Percentiles rank a stretch among this genome's conserved stretches.
These are phyloP conservation scores for Melolontha melolontha DNA, from an alignment of 2,888 invertebrate species.

Conservation along the genomic window DNA sequence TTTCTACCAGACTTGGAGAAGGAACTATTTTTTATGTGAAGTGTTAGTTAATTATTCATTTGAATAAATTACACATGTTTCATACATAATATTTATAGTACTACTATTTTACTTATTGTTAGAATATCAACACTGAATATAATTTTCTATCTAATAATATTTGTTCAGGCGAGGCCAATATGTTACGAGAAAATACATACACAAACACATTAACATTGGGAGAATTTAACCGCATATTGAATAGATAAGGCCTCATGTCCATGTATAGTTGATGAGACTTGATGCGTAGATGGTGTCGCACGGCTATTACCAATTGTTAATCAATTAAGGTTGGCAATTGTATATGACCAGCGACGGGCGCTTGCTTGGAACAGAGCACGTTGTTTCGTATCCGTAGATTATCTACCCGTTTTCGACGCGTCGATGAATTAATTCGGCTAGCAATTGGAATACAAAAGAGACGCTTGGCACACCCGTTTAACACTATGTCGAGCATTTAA, in stretches of 20 bases:
- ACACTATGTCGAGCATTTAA: not conserved
- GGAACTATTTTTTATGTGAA: too few species aligned
- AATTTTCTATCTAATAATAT: too few species aligned
- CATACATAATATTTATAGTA: too few species aligned
- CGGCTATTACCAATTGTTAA: slow-evolving; percentile 58
- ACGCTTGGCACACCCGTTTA: slow-evolving; percentile 19
- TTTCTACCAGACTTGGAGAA: too few species aligned
- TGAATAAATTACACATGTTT: too few species aligned
- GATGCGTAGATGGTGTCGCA: slow-evolving; percentile 53
- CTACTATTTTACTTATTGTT: too few species aligned
- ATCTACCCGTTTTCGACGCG: slow-evolving; percentile 20
- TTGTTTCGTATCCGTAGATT: slow-evolving; percentile 37
- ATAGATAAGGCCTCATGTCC: slow-evolving; percentile 12
- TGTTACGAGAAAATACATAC: too few species aligned
- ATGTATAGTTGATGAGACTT: slow-evolving; percentile 45
- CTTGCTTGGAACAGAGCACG: slow-evolving; percentile 31
- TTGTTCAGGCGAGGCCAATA: too few species aligned
- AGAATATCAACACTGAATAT: too few species aligned
- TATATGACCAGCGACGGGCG: slow-evolving; percentile 44
- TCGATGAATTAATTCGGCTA: slow-evolving; percentile 38
- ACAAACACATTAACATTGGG: too few species aligned
- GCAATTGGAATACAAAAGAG: slow-evolving; percentile 39
- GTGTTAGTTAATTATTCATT: too few species aligned
- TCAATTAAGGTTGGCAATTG: slow-evolving; percentile 57
- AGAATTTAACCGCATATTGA: slow-evolving; percentile 7